A percentile compares a stretch with the other conserved stretches of the same genome.
Evolutionary conservation across 2,888 invertebrate genomes (phyloP).

Genomic region (Rhabditoides inermis): DNA sequence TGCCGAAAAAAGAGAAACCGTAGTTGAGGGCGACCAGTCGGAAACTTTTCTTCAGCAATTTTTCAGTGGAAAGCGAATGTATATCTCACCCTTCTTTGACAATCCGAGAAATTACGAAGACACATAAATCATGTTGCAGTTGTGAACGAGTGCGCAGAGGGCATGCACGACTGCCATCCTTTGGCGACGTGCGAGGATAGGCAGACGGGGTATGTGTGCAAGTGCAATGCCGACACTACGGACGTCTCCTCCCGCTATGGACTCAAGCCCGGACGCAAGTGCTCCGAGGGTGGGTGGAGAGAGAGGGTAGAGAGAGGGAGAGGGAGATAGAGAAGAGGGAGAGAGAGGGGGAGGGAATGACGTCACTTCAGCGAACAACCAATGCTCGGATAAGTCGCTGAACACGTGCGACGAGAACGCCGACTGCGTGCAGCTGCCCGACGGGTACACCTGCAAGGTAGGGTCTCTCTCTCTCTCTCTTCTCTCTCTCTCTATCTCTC

Average conservation of each 20-base stretch:
- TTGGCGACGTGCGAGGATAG: constrained; percentile 36
- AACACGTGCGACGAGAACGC: constrained; percentile 41
- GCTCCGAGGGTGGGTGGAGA: constrained; percentile 27
- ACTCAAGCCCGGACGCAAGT: constrained; percentile 34
- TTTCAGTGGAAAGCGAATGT: too few species aligned
- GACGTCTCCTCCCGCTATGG: constrained; percentile 41
- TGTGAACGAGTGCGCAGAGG: constrained; percentile 42
- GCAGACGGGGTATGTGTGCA: constrained; percentile 26
- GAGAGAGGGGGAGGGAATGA: too few species aligned
- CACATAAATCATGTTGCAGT: constrained; percentile 14
- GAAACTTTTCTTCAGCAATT: too few species aligned
- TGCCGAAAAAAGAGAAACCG: too few species aligned
- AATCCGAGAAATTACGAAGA: not conserved
- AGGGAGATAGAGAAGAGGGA: too few species aligned
- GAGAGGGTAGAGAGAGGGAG: too few species aligned
- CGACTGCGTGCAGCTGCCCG: constrained; percentile 36
- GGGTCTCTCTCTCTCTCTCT: too few species aligned
- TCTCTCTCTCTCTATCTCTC: too few species aligned
- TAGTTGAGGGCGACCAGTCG: too few species aligned
- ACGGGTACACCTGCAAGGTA: constrained; percentile 13
- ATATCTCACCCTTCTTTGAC: too few species aligned
- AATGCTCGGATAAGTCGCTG: constrained; percentile 30
- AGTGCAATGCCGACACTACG: constrained; percentile 31
- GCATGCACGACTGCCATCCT: constrained; percentile 38
- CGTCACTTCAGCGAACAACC: constrained; percentile 27